Conservation (phyloP, 2,888 invertebrate species). For the Perizoma flavofasciatum region DNA sequence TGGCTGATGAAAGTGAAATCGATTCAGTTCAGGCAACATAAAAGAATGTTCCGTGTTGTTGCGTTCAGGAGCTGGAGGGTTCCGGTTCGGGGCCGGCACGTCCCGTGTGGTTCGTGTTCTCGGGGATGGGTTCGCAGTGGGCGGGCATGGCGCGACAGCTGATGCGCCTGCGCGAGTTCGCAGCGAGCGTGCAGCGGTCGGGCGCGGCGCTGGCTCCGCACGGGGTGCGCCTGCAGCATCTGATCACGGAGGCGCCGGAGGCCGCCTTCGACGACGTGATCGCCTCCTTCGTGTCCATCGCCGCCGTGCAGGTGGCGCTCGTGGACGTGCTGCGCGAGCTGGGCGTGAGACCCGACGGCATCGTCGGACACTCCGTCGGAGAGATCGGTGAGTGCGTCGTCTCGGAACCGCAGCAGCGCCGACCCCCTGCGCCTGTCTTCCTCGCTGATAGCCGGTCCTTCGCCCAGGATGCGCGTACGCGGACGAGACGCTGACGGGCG, state of each 20-base stretch:
- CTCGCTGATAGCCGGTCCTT: not conserved
- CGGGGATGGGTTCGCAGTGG: conserved; percentile 99
- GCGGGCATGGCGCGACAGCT: conserved; percentile 96
- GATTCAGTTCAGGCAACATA: no score
- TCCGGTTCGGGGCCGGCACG: conserved; percentile 75
- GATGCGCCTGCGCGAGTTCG: conserved; percentile 92
- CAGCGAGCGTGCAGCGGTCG: conserved; percentile 89
- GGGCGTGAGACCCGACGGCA: conserved; percentile 95
- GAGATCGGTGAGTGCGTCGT: conserved; percentile 85
- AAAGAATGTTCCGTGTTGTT: no score
- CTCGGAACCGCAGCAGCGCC: not conserved
- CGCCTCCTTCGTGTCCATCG: conserved; percentile 96
- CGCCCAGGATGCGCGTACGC: conserved; percentile 95
- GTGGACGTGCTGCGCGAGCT: conserved; percentile 92
- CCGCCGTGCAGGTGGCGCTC: conserved; percentile 98
- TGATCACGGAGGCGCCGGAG: conserved; percentile 90
- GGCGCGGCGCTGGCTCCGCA: conserved; percentile 90
- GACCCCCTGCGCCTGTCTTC: no score
- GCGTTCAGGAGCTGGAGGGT: conserved; percentile 57
- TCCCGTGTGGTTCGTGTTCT: conserved; percentile 97
- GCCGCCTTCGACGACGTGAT: conserved; percentile 92
- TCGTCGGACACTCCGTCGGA: conserved; percentile 97
- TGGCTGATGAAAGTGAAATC: no score
- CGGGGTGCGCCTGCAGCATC: conserved; percentile 91
- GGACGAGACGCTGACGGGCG: conserved; percentile 96